phyloP scores from a whole-genome alignment of 2,797 vertebrate genomes.

The Enteromius unitaeniatus region DNA sequence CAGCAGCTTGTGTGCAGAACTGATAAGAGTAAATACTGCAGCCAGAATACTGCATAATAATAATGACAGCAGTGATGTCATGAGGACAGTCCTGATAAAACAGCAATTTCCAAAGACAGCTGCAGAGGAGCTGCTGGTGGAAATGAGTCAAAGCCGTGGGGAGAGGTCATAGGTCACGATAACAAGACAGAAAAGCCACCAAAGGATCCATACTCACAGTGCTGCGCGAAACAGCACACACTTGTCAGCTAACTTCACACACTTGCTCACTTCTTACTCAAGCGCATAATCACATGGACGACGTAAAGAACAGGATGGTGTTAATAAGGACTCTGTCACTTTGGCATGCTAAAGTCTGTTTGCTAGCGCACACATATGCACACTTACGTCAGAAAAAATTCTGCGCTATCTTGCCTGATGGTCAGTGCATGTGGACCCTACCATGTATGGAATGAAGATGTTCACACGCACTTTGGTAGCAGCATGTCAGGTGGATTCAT shows the following conservation, averaged over 20 bases:
- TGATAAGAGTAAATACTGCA: slow-evolving; percentile 27
- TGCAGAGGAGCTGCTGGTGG: background rate
- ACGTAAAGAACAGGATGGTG: slow-evolving; percentile 48
- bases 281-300: slow-evolving; percentile 14
- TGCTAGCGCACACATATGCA: background rate
- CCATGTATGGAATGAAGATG: slow-evolving; percentile 40
- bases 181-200: slow-evolving; percentile 64
- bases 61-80: slow-evolving; percentile 15
- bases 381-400: background rate
- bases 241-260: slow-evolving; percentile 34
- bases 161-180: slow-evolving; percentile 63
- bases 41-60: background rate
- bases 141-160: background rate
- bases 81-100: slow-evolving; percentile 9
- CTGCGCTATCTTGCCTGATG: background rate
- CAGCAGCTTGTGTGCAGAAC: slow-evolving; percentile 24
- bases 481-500: slow-evolving; percentile 63
- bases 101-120: background rate
- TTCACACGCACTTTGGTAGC: slow-evolving; percentile 30
- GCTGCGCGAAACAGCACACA: slow-evolving; percentile 37
- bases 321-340: slow-evolving; percentile 47
- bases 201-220: slow-evolving; percentile 65
- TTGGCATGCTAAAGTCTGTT: slow-evolving; percentile 40
- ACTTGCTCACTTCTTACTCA: slow-evolving; percentile 39
- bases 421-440: background rate